Evolutionary conservation across 2,113 vertebrate species (phyloP), one percentile per base, ranked within the genome.

Genomic region (Phalacrocorax brasilianus): DNA sequence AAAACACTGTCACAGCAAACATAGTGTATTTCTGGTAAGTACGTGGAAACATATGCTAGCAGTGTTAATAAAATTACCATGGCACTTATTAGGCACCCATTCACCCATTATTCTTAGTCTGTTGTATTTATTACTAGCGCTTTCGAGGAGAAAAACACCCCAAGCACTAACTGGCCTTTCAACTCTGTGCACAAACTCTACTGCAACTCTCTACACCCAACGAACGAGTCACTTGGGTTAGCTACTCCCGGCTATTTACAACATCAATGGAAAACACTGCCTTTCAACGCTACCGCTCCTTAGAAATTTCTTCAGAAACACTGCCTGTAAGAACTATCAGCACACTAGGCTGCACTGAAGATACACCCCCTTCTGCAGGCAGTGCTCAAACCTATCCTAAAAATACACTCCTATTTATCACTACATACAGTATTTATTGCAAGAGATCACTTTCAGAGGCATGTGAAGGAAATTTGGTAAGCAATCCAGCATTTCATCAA

Each of bases 211-310:
- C 14, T 35, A 53, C n/a, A 81, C 20, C 20, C 58, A 85, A 20
- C 16, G 28, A 77, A 26, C 8, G 28, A 4, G 4, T 14, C 58
- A 30, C 75, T 26, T 18, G 14, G 35, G 40, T 40, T 75, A 63
- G 70, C 49, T 79, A 16, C 49, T 70, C 58, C 49, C 78, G 76
- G 50, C 40, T 76, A 28, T 47, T 62, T 76, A 47, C 21, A 30
- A 4, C 0, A 0, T 23, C 81, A 50, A 24, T 27, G 21, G 56
- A 23, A 80, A 15, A 35, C 5, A 5, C 23, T 67, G 24, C 30
- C 17, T 58, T 53, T 40, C 24, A 58, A 55, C 11, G 14, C 18
- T 35, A 15, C 5, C 0, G 3, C 32, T 50, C 49, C 63, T 52
- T 38, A 14, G 47, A 33, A 74, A 62, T 17, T 66, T 73, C 27